phyloP scores from a whole-genome alignment of 2,797 vertebrate genomes.

The Sebastes itinus region DNA sequence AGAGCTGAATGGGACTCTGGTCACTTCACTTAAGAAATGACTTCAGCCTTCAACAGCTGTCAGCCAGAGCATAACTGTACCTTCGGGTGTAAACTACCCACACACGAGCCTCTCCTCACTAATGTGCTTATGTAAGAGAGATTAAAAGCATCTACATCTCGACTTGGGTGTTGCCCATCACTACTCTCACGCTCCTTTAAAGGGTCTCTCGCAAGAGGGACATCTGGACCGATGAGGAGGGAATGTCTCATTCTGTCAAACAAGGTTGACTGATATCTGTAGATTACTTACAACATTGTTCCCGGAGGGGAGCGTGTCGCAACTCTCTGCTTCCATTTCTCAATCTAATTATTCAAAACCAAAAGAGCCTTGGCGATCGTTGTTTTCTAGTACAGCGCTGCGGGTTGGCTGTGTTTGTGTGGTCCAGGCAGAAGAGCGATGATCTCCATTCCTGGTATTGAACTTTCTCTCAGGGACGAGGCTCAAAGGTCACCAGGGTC shows the following conservation, averaged over 20 bases:
- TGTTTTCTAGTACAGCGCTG: not conserved
- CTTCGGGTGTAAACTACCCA: constrained; percentile 37
- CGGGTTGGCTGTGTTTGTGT: constrained; percentile 22
- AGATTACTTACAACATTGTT: constrained; percentile 27
- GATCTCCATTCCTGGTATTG: constrained; percentile 64
- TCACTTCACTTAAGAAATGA: constrained; percentile 20
- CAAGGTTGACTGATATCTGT: constrained; percentile 59
- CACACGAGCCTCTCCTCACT: constrained; percentile 34
- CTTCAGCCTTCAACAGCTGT: constrained; percentile 33
- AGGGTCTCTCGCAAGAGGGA: constrained; percentile 29
- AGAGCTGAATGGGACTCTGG: not conserved
- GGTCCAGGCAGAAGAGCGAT: constrained; percentile 43
- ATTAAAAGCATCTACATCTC: constrained; percentile 58
- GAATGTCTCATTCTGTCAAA: constrained; percentile 56
- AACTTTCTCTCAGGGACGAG: constrained; percentile 48
- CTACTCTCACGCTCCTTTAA: constrained; percentile 44
- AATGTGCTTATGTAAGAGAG: constrained; percentile 59
- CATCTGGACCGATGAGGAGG: constrained; percentile 44
- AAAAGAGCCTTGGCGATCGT: not conserved
- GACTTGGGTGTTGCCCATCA: constrained; percentile 40
- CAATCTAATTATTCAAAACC: constrained; percentile 6
- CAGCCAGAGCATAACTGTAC: constrained; percentile 10
- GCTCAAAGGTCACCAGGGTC: constrained; percentile 56
- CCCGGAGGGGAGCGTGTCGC: constrained; percentile 4
- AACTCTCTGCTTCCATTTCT: constrained; percentile 29